Evolutionary conservation across 2,113 vertebrate genomes (phyloP), one percentile per base, ranked within the genome.

Genomic region (Dromaius novaehollandiae): DNA sequence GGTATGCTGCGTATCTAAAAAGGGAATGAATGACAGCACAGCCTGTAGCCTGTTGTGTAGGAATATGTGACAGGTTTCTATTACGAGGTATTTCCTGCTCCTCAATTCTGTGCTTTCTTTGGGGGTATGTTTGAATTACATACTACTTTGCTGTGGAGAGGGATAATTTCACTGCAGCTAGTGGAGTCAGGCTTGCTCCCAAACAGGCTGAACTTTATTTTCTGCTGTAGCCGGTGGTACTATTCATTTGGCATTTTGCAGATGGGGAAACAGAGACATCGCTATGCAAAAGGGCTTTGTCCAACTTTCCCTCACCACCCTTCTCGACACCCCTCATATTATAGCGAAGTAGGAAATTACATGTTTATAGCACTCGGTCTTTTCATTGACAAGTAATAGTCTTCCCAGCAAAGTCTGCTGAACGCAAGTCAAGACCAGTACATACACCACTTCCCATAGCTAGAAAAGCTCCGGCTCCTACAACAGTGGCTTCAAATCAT

Each of bases 41-140:
- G 75, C 60, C 85, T 88, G 71, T 42, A 94, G 60, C 53, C 50
- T 83, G 26, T 71, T 97, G 88, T 93, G 55, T 24, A 65, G 68
- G 55, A 93, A 94, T 91, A 91, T 90, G 90, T 81, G 64, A 56
- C 64, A 64, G 42, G 60, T 83, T 94, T 94, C 87, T 89, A 68
- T 95, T 95, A 86, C 38, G 38, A 95, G 55, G 25, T 86, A 89
- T 96, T 95, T 95, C 89, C 76, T 90, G 75, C 42, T 95, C 34
- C 44, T 91, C 85, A 89, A 4, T 93, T 95, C 76, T 74, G 25
- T 68, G 75, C 75, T 94, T 38, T 32, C 85, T 94, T 94, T 55
- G 68, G 34, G 51, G 32, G 11, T 81, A 65, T 80, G 79, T 64
- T 93, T 88, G 95, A 95, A 94, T 66, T 95, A 68, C 69, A 80